Base-by-base conservation (phyloP, 2,888 invertebrate species). In the Apantesis nais region DNA sequence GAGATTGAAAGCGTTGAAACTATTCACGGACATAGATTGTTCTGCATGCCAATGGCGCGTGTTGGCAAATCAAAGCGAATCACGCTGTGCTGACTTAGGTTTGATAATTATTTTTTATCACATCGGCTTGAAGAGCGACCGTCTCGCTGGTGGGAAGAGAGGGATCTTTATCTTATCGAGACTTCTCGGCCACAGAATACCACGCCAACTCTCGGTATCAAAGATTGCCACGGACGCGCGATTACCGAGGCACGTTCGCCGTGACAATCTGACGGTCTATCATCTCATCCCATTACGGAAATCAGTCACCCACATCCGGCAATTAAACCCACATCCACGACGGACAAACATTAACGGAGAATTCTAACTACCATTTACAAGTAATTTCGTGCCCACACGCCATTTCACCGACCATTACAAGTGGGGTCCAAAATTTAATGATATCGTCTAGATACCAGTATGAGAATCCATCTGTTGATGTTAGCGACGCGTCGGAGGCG, bases 401-500 rank as follows among this genome's bases (percentile, higher is more conserved):
- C 86, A 88, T 89, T 89, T 87, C 88, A 88, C 87, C 83, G 81
- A 82, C 83, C 83, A 86, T 85, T 87, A 88, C 88, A 83, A 88
- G 84, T 83, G 87, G 85, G 88, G 87, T 88, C 88, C 88, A 83
- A 88, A 88, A 89, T 88, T 86, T 90, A 90, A 92, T 88, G 89
- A 92, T 91, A 91, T 92, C 91, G 92, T 92, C 90, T 91, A 90
- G 90, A 89, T 91, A 89, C 77, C 84, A 88, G 83, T 84, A 86
- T 86, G 85, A 86, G 90, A 88, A 89, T 91, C 89, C 93, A 91
- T 93, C 91, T 93, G 93, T 88, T 88, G 90, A 87, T 89, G 88
- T 82, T 85, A 88, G 88, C 89, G 91, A 81, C 88, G 89, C 89
- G 90, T 87, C 88, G 90, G 88, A 85, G 89, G 90, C 89, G 91